Conservation (phyloP, 2,113 vertebrate genomes). For the Neodontobutis hainanensis region DNA sequence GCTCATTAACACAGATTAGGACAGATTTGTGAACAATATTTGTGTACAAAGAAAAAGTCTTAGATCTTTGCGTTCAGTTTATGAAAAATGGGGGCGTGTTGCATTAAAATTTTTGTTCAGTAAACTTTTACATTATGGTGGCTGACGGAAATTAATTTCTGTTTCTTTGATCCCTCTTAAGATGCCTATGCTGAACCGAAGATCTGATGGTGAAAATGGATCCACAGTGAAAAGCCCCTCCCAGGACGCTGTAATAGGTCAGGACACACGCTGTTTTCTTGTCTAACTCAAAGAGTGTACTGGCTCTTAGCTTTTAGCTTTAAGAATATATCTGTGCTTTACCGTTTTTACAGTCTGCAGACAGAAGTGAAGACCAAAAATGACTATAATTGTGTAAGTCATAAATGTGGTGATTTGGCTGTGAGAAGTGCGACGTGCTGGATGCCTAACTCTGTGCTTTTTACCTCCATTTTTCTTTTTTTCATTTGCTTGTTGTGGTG, state of each 20-base stretch:
- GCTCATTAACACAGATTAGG: too few relatives aligned
- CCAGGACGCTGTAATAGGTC: slow-evolving; percentile 86
- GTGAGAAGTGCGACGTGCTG: slow-evolving; percentile 48
- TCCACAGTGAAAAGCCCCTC: slow-evolving; percentile 73
- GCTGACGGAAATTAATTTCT: too few relatives aligned
- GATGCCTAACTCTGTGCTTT: slow-evolving; percentile 43
- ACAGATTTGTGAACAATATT: too few relatives aligned
- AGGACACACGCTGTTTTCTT: slow-evolving; percentile 23
- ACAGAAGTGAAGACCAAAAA: slow-evolving; percentile 72
- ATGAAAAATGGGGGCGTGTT: too few relatives aligned
- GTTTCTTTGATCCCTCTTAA: not conserved
- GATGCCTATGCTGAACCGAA: slow-evolving; percentile 74
- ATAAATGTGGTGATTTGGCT: slow-evolving; percentile 33
- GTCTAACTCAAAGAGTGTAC: not conserved
- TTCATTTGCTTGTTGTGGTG: slow-evolving; percentile 31
- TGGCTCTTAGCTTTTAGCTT: slow-evolving; percentile 16
- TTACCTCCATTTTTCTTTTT: slow-evolving; percentile 35
- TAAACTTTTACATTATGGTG: too few relatives aligned
- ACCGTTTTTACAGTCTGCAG: slow-evolving; percentile 70
- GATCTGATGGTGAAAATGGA: slow-evolving; percentile 80
- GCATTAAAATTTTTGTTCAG: too few relatives aligned
- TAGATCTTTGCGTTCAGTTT: too few relatives aligned
- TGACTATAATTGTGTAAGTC: slow-evolving; percentile 67
- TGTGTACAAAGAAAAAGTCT: too few relatives aligned
- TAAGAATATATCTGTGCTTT: slow-evolving; percentile 54